Evolutionary conservation across 2,797 vertebrate species (phyloP), one percentile per base, ranked within the genome.

Genomic region (Yasuhikotakia modesta): DNA sequence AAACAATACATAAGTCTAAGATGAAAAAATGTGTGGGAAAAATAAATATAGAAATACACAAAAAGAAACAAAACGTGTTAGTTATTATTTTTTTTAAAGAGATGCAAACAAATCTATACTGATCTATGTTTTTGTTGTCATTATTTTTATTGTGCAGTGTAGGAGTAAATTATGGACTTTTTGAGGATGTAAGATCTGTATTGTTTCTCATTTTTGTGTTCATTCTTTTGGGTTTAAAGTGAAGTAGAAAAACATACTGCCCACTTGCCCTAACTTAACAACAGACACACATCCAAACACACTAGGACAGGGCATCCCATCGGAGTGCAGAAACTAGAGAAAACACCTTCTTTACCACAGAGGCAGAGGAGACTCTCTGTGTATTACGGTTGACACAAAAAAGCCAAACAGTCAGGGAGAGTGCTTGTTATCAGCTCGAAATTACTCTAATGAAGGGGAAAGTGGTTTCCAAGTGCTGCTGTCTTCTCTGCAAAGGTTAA

Each of bases 401-500:
- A 69, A 72, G 32, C 22, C 17, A 73, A 69, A 21, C 10, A n/a
- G n/a, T 22, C 17, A 61, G 70, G 61, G 13, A 39, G 57, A 52
- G 68, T 60, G 61, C 64, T 70, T 65, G 57, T 65, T 65, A 60
- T 66, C 50, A 43, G 73, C 35, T 70, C 0, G 1, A 60, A 76
- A 72, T 66, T 3, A 71, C 24, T 76, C 22, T 76, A 81, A 81
- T 76, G 63, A 71, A 75, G 63, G 45, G 7, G 43, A 60, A 76
- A 76, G 61, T 70, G 73, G 48, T 65, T 80, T 71, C 45, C 60
- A 80, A 80, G 71, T 76, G 60, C 60, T 66, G 73, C 50, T 76
- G 74, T 53, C 70, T 53, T 72, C 22, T 77, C 53, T 61, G 45
- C 52, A 76, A 67, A 66, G 73, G 73, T 72, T 81, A 72, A 76